Conservation (phyloP, 92 coral and sea anemone species). For the Heliopora coerulea region DNA sequence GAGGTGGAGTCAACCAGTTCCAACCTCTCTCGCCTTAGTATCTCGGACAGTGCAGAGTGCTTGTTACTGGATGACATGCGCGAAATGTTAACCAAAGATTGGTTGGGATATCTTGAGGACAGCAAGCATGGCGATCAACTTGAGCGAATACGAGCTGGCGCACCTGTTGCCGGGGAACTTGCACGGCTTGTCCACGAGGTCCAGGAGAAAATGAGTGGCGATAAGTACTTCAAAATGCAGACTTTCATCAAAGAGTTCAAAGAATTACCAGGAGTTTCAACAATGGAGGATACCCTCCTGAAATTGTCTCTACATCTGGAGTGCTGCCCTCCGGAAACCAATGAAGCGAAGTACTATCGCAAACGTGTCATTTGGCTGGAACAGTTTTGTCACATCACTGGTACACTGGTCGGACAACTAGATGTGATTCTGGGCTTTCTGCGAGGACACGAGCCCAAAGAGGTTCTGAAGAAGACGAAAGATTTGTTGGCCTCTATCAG, state of each 20-base stretch:
- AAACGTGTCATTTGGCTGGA: slow-evolving; percentile 29
- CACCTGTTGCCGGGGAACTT: slow-evolving; percentile 57
- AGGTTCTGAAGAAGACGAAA: slow-evolving; percentile 19
- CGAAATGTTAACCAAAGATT: slow-evolving; percentile 23
- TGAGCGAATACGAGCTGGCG: slow-evolving; percentile 53
- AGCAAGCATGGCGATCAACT: slow-evolving; percentile 13
- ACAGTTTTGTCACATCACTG: slow-evolving; percentile 21
- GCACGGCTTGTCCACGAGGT: slow-evolving; percentile 3
- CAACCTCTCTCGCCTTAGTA: slow-evolving; percentile 4
- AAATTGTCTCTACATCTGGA: slow-evolving; percentile 22
- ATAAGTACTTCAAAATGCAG: slow-evolving; percentile 26
- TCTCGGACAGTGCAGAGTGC: slow-evolving; percentile 27
- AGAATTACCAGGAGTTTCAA: slow-evolving; percentile 22
- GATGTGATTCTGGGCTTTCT: slow-evolving; percentile 26
- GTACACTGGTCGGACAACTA: slow-evolving; percentile 28
- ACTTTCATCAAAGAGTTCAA: slow-evolving; percentile 8
- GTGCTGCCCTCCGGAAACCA: slow-evolving; percentile 13
- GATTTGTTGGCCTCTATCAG: slow-evolving; percentile 12
- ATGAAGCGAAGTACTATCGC: slow-evolving; percentile 12
- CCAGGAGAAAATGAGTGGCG: slow-evolving; percentile 20
- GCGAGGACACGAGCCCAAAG: slow-evolving; percentile 13
- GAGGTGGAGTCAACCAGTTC: slow-evolving; percentile 16
- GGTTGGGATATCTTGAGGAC: background rate
- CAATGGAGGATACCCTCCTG: slow-evolving; percentile 11
- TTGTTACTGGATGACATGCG: slow-evolving; percentile 20